phyloP scores from a whole-genome alignment of 2,113 vertebrate species.

The Nycticebus coucang region DNA sequence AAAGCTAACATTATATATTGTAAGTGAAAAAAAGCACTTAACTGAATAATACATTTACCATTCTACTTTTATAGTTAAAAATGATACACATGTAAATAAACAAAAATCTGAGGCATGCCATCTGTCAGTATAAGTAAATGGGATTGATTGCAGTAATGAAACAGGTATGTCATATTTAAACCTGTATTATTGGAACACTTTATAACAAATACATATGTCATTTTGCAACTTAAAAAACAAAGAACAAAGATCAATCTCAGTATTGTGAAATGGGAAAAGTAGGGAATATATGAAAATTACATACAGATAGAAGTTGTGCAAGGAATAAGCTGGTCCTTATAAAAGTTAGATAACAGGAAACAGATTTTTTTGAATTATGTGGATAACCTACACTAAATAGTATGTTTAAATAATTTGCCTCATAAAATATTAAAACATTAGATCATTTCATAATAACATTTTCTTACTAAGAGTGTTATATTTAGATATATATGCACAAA shows the following conservation, averaged over 20 bases:
- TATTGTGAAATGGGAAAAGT: background rate
- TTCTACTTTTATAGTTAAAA: background rate
- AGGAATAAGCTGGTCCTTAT: background rate
- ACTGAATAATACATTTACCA: background rate
- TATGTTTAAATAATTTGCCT: background rate
- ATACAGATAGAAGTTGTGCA: rapidly evolving
- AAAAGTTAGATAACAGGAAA: background rate
- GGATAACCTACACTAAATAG: background rate
- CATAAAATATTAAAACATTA: background rate
- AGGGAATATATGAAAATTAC: background rate
- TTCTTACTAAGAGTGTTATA: background rate
- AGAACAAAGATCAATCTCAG: background rate
- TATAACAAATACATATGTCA: background rate
- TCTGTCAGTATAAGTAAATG: background rate
- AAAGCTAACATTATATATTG: background rate
- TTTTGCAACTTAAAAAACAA: conserved; percentile 14
- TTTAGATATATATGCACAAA: background rate
- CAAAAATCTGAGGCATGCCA: background rate
- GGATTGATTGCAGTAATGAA: background rate
- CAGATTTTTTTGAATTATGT: background rate
- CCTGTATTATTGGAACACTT: background rate
- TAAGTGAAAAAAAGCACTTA: background rate
- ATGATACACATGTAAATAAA: background rate
- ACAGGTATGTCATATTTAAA: background rate
- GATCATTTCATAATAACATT: background rate